Evolutionary conservation across 2,888 invertebrate species (phyloP).

Genomic region (Sceliomorpha sp.): DNA sequence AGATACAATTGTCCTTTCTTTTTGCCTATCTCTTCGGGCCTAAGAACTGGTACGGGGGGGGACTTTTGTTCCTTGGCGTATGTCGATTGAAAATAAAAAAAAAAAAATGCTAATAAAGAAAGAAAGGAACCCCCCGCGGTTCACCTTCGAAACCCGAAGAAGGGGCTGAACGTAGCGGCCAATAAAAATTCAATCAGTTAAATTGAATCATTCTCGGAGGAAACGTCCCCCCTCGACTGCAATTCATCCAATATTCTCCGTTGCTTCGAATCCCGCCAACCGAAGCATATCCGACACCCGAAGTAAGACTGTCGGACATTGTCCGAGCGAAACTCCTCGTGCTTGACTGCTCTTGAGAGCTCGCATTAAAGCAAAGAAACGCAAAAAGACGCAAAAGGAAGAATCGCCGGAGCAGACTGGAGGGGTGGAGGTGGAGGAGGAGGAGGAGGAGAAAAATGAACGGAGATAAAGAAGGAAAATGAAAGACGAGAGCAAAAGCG

Average conservation of each 20-base stretch:
- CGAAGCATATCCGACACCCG: slow-evolving; percentile 53
- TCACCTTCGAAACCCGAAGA: slow-evolving; percentile 43
- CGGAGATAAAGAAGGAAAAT: neutral
- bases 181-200: slow-evolving; percentile 55
- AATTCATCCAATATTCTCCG: slow-evolving; percentile 43
- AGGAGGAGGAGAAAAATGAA: slow-evolving; percentile 4
- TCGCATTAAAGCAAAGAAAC: slow-evolving; percentile 31
- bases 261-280: slow-evolving; percentile 39
- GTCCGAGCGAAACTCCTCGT: slow-evolving; percentile 54
- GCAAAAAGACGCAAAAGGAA: slow-evolving; percentile 17
- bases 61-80: too few species aligned
- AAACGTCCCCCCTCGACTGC: slow-evolving; percentile 34
- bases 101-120: too few species aligned
- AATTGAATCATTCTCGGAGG: slow-evolving; percentile 52
- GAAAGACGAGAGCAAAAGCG: neutral
- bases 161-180: slow-evolving; percentile 44
- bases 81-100: too few species aligned
- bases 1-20: too few species aligned
- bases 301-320: slow-evolving; percentile 52
- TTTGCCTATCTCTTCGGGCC: too few species aligned
- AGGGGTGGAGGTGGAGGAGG: slow-evolving; percentile 6
- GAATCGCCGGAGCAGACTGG: too few species aligned
- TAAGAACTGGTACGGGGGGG: too few species aligned
- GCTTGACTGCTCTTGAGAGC: slow-evolving; percentile 49
- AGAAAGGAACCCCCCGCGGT: slow-evolving; percentile 43